Percentiles rank a stretch among this genome's conserved stretches.
phyloP scores from a whole-genome alignment of 2,797 vertebrate genomes.

The Cichlasoma orientale region DNA sequence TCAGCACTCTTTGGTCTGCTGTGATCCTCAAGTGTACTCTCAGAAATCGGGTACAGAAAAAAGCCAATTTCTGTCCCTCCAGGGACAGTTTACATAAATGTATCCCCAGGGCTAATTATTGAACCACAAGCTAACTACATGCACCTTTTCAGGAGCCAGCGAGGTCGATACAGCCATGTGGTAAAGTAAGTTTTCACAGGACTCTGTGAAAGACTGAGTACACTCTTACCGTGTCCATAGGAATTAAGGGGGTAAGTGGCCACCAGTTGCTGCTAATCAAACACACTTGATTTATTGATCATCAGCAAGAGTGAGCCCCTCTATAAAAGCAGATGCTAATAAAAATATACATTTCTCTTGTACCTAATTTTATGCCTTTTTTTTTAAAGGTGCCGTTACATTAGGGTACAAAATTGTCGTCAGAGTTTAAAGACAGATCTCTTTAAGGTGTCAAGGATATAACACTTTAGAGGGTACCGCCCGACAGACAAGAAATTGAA shows the following conservation, averaged over 20 bases:
- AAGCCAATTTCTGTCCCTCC: rapidly evolving
- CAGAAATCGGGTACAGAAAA: not conserved
- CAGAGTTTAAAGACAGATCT: not conserved
- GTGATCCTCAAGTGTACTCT: not conserved
- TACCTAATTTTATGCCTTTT: not conserved
- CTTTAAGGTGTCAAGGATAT: not conserved
- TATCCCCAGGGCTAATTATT: not conserved
- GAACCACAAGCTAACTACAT: too few relatives aligned
- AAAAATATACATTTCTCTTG: not conserved
- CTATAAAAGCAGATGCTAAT: not conserved
- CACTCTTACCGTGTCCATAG: not conserved
- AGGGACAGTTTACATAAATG: not conserved
- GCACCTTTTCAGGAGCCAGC: too few relatives aligned
- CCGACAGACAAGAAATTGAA: not conserved
- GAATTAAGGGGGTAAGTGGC: not conserved
- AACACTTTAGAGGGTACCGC: not conserved
- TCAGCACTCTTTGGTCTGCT: not conserved
- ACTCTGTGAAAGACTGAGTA: not conserved
- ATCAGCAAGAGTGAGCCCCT: not conserved
- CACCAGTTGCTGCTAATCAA: not conserved
- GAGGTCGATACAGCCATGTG: too few relatives aligned
- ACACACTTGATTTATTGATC: too few relatives aligned
- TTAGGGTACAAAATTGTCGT: not conserved
- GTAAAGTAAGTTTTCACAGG: too few relatives aligned
- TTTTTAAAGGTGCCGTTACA: not conserved